Base-by-base conservation (phyloP, 1,140 invertebrate species). In the Achatina immaculata region DNA sequence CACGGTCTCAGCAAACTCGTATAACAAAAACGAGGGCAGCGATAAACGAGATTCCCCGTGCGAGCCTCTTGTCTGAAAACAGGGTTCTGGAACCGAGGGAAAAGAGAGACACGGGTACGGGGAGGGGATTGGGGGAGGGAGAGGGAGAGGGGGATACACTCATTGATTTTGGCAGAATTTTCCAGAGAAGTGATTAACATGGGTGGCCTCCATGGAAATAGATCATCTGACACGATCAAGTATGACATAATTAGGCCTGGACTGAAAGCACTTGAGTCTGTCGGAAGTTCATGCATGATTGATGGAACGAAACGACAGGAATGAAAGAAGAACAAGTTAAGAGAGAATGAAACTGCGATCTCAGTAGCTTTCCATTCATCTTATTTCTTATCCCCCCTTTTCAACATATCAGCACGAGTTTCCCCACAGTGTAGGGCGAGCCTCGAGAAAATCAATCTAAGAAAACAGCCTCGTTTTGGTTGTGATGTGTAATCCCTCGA, bases 121-220 rank as follows among this genome's bases (percentile, higher is more conserved):
- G 3, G 48, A 3, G 16, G 21, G 21, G 48, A 3, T 14, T 7
- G 7, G 19, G 7, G 7, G 19, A 19, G 45, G 19, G 45, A 48
- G 45, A 19, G 19, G 19, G 45, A 19, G 19, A 48, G 19, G 45
- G 45, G n/a, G 1, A n/a, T n/a, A 2, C n/a, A 31, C 31, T 62
- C n/a, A 62, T 62, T 62, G 58, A 62, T 62, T 62, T 62, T 62
- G 58, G 58, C 58, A 62, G n/a, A 34, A 34, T 62, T 31, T 31
- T 62, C 31, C 28, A 2, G 58, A 28, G 28, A 62, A 62, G 58
- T 31, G 58, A 62, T 31, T n/a, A 31, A 21, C 28, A n/a, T 2
- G 58, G 28, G 4, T 6, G 58, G 58, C 16, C 9, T 24, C 28
- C 31, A 31, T 0, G 31, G 58, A 62, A 31, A 62, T 62, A 62